These are phyloP conservation scores for Heterotis niloticus DNA, from an alignment of 2,113 vertebrate species.

Conservation along the genomic window DNA sequence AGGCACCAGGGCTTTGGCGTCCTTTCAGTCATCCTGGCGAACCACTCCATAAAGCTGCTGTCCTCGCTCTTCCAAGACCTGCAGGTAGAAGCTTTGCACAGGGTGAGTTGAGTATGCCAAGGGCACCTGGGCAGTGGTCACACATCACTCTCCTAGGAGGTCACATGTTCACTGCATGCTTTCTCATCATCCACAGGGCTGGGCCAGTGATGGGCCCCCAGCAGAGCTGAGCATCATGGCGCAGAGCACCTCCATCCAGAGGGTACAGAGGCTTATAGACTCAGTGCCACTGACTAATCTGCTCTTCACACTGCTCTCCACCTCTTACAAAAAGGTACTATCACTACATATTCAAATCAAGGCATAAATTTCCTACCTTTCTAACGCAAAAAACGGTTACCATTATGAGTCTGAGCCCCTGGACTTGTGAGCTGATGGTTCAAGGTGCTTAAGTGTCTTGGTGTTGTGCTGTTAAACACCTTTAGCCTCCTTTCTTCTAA, in stretches of 20 bases:
- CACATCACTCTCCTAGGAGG: too few species aligned
- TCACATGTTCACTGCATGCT: too few species aligned
- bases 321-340: slow-evolving; percentile 91
- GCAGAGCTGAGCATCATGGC: slow-evolving; percentile 92
- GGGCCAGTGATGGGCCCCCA: slow-evolving; percentile 88
- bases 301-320: slow-evolving; percentile 88
- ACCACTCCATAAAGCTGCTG: slow-evolving; percentile 90
- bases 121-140: too few species aligned
- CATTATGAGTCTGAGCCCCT: too few species aligned
- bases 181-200: slow-evolving; percentile 60
- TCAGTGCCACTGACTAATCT: slow-evolving; percentile 93
- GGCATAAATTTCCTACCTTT: too few species aligned
- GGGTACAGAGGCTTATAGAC: slow-evolving; percentile 91
- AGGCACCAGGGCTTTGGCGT: slow-evolving; percentile 97
- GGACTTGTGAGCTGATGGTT: too few species aligned
- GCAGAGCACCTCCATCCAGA: slow-evolving; percentile 94
- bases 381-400: too few species aligned
- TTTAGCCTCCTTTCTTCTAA: too few species aligned
- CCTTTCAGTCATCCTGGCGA: slow-evolving; percentile 89
- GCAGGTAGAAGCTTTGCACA: slow-evolving; percentile 90
- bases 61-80: slow-evolving; percentile 94
- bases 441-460: too few species aligned
- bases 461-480: too few species aligned
- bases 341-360: too few species aligned
- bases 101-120: slow-evolving; percentile 60